Evolutionary conservation across 2,113 vertebrate genomes (phyloP).

Genomic region (Pachycephala philippinensis): DNA sequence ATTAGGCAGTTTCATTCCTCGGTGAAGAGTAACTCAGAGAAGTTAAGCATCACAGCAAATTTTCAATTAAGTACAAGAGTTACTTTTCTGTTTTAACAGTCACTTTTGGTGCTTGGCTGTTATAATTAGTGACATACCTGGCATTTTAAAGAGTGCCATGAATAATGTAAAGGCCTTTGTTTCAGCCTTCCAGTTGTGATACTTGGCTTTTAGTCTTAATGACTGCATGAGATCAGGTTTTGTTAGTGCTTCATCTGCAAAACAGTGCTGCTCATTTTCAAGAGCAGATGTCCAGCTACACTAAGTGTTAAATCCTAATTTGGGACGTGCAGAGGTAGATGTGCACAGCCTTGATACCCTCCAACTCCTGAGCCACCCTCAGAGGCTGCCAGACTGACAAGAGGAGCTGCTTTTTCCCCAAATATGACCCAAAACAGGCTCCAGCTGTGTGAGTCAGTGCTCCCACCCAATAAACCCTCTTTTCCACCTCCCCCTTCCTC

Average conservation of each 20-base stretch:
- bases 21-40: not conserved
- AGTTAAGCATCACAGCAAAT: not conserved
- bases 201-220: not conserved
- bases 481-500: not conserved
- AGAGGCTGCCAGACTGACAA: not conserved
- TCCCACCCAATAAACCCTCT: not conserved
- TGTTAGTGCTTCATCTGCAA: not conserved
- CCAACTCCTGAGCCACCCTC: not conserved
- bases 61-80: not conserved
- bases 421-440: rapidly evolving
- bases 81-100: not conserved
- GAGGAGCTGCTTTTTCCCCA: not conserved
- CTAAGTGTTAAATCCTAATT: not conserved
- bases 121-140: not conserved
- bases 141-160: not conserved
- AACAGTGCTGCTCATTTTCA: not conserved
- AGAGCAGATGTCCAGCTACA: not conserved
- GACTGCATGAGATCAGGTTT: not conserved
- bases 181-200: not conserved
- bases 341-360: not conserved
- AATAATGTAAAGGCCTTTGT: not conserved
- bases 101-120: not conserved
- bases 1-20: not conserved
- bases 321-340: not conserved
- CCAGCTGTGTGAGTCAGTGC: not conserved